These are phyloP conservation scores for Chromoteleia sp. DNA, from an alignment of 2,888 invertebrate genomes.

Conservation along the genomic window DNA sequence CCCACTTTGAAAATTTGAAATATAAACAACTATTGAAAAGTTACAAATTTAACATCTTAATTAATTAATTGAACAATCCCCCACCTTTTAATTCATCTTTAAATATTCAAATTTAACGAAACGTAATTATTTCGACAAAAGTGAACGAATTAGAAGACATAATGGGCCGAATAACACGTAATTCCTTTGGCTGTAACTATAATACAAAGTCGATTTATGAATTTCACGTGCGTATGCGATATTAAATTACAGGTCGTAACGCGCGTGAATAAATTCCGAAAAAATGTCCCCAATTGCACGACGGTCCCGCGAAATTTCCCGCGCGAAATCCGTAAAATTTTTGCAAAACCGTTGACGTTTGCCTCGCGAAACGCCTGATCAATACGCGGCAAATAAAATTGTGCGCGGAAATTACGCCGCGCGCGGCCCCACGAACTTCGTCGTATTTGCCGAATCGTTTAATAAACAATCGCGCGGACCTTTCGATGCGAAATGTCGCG, in stretches of 20 bases:
- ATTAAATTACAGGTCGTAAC: neutral
- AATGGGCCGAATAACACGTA: too few species aligned
- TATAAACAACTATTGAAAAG: too few species aligned
- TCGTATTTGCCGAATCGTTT: conserved; percentile 47
- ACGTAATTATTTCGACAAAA: too few species aligned
- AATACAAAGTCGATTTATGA: too few species aligned
- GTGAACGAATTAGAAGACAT: too few species aligned
- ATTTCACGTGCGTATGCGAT: neutral
- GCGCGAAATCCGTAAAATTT: conserved; percentile 2
- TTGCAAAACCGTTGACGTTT: conserved; percentile 9
- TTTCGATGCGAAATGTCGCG: conserved; percentile 13
- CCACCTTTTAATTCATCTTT: too few species aligned
- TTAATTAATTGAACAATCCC: too few species aligned
- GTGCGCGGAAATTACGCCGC: conserved; percentile 17
- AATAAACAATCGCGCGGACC: conserved; percentile 39
- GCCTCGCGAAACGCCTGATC: conserved; percentile 1
- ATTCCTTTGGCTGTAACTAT: too few species aligned
- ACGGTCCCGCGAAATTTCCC: conserved; percentile 11
- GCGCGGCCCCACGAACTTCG: conserved; percentile 15
- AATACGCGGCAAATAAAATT: conserved; percentile 40
- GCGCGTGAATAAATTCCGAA: neutral
- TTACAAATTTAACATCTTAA: too few species aligned
- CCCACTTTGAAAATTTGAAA: too few species aligned
- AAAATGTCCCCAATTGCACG: conserved; percentile 6
- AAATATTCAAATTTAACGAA: too few species aligned